A percentile compares a stretch with the other conserved stretches of the same genome.
phyloP scores from a whole-genome alignment of 1,140 invertebrate species.

The Diplogasteroides magnus region DNA sequence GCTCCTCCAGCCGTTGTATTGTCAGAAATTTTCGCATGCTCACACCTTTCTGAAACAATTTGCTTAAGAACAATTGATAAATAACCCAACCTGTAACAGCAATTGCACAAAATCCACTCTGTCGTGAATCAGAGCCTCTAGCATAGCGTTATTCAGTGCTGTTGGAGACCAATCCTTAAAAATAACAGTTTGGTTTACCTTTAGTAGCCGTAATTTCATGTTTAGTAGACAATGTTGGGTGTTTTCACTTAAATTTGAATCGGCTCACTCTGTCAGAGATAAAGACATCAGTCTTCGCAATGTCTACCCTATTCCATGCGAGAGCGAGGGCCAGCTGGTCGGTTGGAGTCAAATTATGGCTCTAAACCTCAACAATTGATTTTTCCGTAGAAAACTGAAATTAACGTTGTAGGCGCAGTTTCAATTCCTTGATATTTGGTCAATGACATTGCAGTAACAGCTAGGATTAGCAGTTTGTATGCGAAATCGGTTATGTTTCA shows the following conservation, averaged over 20 bases:
- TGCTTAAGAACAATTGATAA: too few species aligned
- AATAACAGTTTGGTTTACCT: slow-evolving; percentile 63
- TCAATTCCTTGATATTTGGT: too few species aligned
- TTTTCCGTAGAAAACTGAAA: neutral
- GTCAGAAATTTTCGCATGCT: slow-evolving; percentile 95
- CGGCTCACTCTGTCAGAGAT: slow-evolving; percentile 74
- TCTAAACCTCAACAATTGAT: neutral
- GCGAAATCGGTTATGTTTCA: slow-evolving; percentile 1
- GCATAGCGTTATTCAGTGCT: slow-evolving; percentile 87
- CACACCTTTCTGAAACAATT: slow-evolving; percentile 97
- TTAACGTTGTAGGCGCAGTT: neutral
- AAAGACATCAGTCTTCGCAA: slow-evolving; percentile 84
- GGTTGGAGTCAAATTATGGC: slow-evolving; percentile 46
- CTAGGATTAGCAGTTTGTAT: too few species aligned
- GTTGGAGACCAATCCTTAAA: slow-evolving; percentile 77
- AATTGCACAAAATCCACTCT: too few species aligned
- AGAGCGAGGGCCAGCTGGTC: slow-evolving; percentile 61
- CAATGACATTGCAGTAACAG: too few species aligned
- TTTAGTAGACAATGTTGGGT: too few species aligned
- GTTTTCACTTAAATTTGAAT: too few species aligned
- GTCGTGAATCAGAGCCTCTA: slow-evolving; percentile 92
- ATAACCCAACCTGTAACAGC: too few species aligned
- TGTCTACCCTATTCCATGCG: too few species aligned
- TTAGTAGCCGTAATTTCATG: too few species aligned
- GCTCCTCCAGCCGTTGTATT: slow-evolving; percentile 85